A percentile compares a stretch with the other conserved stretches of the same genome.
Evolutionary conservation across 2,113 vertebrate genomes (phyloP).

Genomic region (Oceanodroma tethys): DNA sequence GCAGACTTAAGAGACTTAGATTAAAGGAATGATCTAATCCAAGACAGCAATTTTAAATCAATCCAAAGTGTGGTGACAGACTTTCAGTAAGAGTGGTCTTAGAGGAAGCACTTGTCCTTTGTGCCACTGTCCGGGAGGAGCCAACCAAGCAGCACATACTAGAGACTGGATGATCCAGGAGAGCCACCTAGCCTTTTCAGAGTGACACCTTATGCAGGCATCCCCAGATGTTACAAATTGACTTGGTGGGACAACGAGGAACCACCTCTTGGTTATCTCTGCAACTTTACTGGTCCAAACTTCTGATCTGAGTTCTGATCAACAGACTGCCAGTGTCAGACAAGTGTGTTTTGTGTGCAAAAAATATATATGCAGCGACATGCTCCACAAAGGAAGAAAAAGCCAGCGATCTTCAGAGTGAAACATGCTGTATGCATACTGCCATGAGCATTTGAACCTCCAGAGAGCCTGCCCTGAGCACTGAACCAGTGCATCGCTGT

Average conservation of each 20-base stretch:
- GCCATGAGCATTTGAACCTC: not conserved
- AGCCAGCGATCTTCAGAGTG: not conserved
- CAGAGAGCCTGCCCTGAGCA: not conserved
- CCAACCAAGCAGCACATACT: not conserved
- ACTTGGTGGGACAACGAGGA: not conserved
- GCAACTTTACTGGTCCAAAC: not conserved
- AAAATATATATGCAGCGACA: fast-evolving
- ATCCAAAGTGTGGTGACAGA: not conserved
- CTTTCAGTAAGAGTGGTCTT: not conserved
- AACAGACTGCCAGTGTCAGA: not conserved
- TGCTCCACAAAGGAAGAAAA: not conserved
- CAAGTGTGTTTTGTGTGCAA: not conserved
- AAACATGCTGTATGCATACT: not conserved
- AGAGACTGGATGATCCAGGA: not conserved
- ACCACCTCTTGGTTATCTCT: not conserved
- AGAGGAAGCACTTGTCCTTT: not conserved
- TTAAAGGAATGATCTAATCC: not conserved
- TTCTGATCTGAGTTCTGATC: not conserved
- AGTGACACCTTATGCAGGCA: not conserved
- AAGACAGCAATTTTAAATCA: not conserved
- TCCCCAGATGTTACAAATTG: not conserved
- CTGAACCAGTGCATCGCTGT: not conserved
- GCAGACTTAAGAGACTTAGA: not conserved
- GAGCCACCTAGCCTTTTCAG: not conserved
- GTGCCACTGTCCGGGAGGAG: not conserved